Percentiles rank a stretch among this genome's conserved stretches.
phyloP scores from a whole-genome alignment of 2,888 invertebrate species.

The Alviniconcha strummeri region DNA sequence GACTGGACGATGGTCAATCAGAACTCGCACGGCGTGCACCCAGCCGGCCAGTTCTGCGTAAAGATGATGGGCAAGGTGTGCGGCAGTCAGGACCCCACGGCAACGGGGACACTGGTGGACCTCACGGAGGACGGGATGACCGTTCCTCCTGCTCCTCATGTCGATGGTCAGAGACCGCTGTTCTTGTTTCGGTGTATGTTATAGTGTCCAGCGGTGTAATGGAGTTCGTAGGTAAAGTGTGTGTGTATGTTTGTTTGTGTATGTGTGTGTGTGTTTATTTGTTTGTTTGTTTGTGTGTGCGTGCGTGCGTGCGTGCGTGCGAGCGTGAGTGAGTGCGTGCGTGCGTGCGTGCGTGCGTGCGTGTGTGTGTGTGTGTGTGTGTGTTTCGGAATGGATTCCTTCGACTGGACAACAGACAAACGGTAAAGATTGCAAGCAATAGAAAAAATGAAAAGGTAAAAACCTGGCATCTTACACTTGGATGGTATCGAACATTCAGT shows the following conservation, averaged over 20 bases:
- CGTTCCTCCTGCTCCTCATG: conserved; percentile 22
- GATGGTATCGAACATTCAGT: too few relatives aligned
- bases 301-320: too few relatives aligned
- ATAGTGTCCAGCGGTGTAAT: background rate
- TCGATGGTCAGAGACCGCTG: conserved; percentile 25
- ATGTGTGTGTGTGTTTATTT: too few relatives aligned
- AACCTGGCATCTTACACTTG: too few relatives aligned
- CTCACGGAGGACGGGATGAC: conserved; percentile 35
- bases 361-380: background rate
- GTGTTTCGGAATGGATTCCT: background rate
- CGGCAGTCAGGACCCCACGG: conserved; percentile 12
- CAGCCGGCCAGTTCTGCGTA: conserved; percentile 36
- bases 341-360: too few relatives aligned
- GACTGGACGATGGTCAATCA: conserved; percentile 41
- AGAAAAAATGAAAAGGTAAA: too few relatives aligned
- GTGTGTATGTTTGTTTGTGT: too few relatives aligned
- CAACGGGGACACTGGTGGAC: conserved; percentile 32
- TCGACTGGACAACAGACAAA: too few relatives aligned
- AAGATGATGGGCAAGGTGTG: conserved; percentile 38
- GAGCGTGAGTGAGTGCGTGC: too few relatives aligned
- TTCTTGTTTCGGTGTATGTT: background rate
- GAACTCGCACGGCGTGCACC: conserved; percentile 36
- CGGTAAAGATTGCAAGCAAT: too few relatives aligned
- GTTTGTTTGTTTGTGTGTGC: too few relatives aligned
- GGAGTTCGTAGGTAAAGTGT: background rate